Base-by-base conservation (phyloP, 2,888 invertebrate genomes). In the Acrobasis consociella region DNA sequence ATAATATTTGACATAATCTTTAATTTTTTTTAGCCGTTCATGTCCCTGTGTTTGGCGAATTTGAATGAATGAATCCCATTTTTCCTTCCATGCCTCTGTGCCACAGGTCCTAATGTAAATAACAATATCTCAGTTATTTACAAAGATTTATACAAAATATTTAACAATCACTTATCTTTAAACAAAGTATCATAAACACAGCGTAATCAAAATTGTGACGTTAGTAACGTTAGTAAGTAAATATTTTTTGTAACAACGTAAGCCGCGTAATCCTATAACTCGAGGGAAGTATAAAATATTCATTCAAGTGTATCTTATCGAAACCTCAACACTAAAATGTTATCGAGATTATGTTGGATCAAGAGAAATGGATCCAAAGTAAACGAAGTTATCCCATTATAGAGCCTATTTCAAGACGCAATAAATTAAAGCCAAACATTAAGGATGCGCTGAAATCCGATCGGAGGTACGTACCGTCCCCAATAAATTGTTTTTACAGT, bases 381-480 rank as follows among this genome's bases (percentile, higher is more conserved):
- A 70, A 73, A 74, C 74, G 69, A 72, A 72, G 67, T 73, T 73
- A 74, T 70, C 67, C 68, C 69, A 72, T 75, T 72, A 75, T 72
- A 65, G 62, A 68, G 67, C 67, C 70, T 72, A 73, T 72, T 74
- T 74, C 70, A 72, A 75, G 74, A 74, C 73, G 76, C 77, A 76
- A 80, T 81, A 79, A 75, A 75, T 76, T 76, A 76, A 73, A 73
- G 68, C 67, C 67, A 74, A 76, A 73, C 74, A 75, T 70, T 69
- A 65, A 65, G 67, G 65, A 76, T 74, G 74, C 72, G 72, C 67
- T 67, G 62, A 72, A 72, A 73, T 76, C 70, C 70, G 69, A 72
- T 73, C 68, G 65, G 66, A 70, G 67, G 71, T 67, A 69, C 68
- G 64, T 68, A 68, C 72, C 64, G 65, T 66, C 68, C 64, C 62